Base-by-base conservation (phyloP, 2,888 invertebrate genomes). In the Ophion slaviceki region DNA sequence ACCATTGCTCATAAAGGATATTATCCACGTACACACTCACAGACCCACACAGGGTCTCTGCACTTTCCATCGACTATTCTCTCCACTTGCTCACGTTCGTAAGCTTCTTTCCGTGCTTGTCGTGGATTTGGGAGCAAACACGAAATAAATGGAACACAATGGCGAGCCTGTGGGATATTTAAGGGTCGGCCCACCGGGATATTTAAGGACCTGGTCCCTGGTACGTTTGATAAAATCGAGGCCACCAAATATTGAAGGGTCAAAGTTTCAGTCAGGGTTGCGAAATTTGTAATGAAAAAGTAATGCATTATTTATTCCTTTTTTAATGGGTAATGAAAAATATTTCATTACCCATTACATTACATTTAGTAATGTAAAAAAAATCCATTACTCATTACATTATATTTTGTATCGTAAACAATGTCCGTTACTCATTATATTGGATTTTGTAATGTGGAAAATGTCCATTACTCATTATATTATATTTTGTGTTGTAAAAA, bases 51-150 rank as follows among this genome's bases (percentile, higher is more conserved):
- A 53, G 2, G 53, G 11, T 8, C 40, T 11, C 24, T 7, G 53
- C 11, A 53, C 10, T 7, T 70, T 28, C 17, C 32, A 70, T 70
- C 70, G 70, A 70, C 70, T 70, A 28, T 20, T 53, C 8, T 28
- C 70, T 70, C 28, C 24, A 24, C 47, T 53, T 47, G 24, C 28
- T 53, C 32, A 28, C 53, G 20, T 70, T 53, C 70, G 53, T 70
- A 70, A 70, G 70, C 70, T 53, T 53, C 53, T 70, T 70, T 53
- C 17, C 53, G 28, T 17, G 47, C 47, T 53, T 17, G 47, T 47
- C 32, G 61, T 3, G 8, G 36, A 57, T 74, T 74, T 36, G 8
- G 36, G 40, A 24, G 40, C 72, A 40, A 74, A 40, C 61, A 24
- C 14, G 45, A 72, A 72, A 20, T 36, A 59, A 40, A 5, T 61